These are phyloP conservation scores for Metallyticus violacea DNA, from an alignment of 2,888 invertebrate species.

Conservation along the genomic window DNA sequence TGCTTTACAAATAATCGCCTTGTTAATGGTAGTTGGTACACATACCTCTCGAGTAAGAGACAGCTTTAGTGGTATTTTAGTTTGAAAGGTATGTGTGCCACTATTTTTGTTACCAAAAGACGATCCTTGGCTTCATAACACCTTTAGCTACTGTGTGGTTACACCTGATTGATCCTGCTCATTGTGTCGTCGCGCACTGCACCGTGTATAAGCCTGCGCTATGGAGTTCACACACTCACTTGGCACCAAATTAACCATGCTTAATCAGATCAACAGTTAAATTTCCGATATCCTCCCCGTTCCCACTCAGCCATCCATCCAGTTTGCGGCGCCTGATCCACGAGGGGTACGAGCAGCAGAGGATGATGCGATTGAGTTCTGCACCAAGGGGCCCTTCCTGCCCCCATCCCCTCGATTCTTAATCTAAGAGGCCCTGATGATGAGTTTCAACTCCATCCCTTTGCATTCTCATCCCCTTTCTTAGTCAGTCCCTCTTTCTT, in stretches of 20 bases:
- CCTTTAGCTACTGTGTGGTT: too few species aligned
- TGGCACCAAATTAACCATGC: neutral
- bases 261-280: conserved; percentile 8
- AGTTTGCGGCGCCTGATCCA: neutral
- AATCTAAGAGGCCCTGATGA: neutral
- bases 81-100: neutral
- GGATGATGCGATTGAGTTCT: neutral
- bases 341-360: neutral
- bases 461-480: neutral
- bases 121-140: neutral
- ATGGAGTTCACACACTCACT: neutral
- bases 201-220: neutral
- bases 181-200: neutral
- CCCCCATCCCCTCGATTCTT: neutral
- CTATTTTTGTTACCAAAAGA: neutral
- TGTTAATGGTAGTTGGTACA: too few species aligned
- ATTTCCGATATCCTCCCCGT: neutral
- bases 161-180: neutral
- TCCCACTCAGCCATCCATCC: too few species aligned
- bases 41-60: too few species aligned
- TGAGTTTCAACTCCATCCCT: neutral
- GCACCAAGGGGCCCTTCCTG: neutral
- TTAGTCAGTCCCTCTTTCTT: neutral
- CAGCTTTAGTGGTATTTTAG: too few species aligned
- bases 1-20: too few species aligned